Conservation (phyloP, 2,888 invertebrate species). For the Eristalis intricaria region DNA sequence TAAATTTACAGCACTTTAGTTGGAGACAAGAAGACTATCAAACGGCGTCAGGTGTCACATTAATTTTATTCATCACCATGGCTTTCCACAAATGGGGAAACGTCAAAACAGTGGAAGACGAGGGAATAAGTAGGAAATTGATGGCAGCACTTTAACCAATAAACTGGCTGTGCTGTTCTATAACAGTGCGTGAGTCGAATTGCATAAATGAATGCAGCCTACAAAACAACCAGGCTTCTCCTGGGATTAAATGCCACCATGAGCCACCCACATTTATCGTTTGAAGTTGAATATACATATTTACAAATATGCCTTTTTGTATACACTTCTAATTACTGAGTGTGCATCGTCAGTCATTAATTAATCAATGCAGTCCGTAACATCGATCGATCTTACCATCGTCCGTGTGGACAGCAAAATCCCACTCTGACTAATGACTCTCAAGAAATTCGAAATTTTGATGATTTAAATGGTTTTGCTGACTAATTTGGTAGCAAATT, state of each 20-base stretch:
- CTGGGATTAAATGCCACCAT: not conserved
- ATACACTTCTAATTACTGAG: not conserved
- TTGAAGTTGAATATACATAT: not conserved
- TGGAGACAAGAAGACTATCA: conserved; percentile 39
- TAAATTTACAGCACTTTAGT: conserved; percentile 39
- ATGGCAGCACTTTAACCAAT: conserved; percentile 12
- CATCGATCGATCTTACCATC: not conserved
- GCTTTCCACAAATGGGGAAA: conserved; percentile 28
- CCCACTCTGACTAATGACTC: not conserved
- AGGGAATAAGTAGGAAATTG: conserved; percentile 17
- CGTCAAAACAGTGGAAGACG: not conserved
- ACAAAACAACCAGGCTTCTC: not conserved
- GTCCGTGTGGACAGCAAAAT: not conserved
- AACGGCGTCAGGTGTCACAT: conserved; percentile 60
- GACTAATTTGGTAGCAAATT: not conserved
- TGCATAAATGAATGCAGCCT: not conserved
- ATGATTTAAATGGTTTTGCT: not conserved
- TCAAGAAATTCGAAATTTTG: not conserved
- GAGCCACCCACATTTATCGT: conserved; percentile 7
- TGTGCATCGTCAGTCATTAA: not conserved
- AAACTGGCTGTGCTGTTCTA: conserved; percentile 18
- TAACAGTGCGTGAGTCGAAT: conserved; percentile 34
- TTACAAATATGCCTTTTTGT: not conserved
- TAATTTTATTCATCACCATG: conserved; percentile 27
- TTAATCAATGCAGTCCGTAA: not conserved